phyloP scores from a whole-genome alignment of 2,797 vertebrate genomes.

The Enteromius thamalakanensis region DNA sequence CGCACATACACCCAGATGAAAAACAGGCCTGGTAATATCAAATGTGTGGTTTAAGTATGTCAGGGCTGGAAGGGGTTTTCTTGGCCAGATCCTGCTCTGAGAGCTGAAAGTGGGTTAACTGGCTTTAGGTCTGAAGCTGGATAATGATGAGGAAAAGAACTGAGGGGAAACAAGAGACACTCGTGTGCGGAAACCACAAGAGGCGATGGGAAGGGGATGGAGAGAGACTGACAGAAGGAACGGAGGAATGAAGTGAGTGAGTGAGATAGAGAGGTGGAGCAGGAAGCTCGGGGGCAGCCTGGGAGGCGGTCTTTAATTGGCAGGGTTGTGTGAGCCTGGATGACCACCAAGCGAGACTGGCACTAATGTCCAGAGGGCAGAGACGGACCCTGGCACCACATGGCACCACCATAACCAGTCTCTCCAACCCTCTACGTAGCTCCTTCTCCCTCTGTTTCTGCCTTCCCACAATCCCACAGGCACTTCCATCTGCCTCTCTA shows the following conservation, averaged over 20 bases:
- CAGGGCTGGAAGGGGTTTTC: conserved; percentile 30
- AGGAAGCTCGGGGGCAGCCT: conserved; percentile 71
- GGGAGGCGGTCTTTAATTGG: conserved; percentile 78
- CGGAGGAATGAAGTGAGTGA: background rate
- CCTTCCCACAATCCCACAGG: conserved; percentile 75
- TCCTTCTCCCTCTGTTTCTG: conserved; percentile 62
- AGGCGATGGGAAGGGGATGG: conserved; percentile 24
- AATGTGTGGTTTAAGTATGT: conserved; percentile 46
- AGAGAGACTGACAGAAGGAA: conserved; percentile 29
- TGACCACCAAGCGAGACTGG: conserved; percentile 73
- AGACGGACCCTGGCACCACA: conserved; percentile 71
- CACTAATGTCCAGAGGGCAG: conserved; percentile 72
- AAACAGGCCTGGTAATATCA: conserved; percentile 6
- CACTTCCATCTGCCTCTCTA: conserved; percentile 74
- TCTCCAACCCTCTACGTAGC: conserved; percentile 47
- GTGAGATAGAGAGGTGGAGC: conserved; percentile 49
- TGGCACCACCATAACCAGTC: conserved; percentile 65
- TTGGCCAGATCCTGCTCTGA: conserved; percentile 45
- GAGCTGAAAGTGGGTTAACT: conserved; percentile 51
- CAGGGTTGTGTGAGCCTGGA: conserved; percentile 74
- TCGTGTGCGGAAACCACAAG: conserved; percentile 27
- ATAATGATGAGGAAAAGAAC: conserved; percentile 41
- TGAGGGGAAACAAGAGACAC: conserved; percentile 45
- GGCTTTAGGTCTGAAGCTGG: conserved; percentile 50
- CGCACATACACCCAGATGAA: background rate